Base-by-base conservation (phyloP, 2,797 vertebrate genomes). In the Lithobates sylvaticus region DNA sequence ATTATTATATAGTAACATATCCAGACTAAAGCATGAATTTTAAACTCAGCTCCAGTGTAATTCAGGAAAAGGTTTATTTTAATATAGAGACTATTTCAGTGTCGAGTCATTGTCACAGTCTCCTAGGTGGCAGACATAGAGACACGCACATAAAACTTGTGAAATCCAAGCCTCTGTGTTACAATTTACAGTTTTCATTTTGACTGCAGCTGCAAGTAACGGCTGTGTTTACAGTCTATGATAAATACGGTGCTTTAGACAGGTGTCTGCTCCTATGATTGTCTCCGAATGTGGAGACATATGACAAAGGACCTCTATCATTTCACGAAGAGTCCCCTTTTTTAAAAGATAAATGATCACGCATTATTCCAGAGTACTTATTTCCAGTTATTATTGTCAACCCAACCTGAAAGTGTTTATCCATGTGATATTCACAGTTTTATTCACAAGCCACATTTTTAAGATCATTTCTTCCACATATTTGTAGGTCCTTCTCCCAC, bases 101-200 rank as follows among this genome's bases (percentile, higher is more conserved):
- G 80, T 81, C 71, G 79, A 81, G 79, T 73, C 80, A 44, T 82
- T 82, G 80, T 82, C 69, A 82, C 80, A 82, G 80, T 82, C 80
- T 82, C 70, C 80, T 73, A 82, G 80, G 80, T 82, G 80, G 80
- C 70, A 82, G 80, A 82, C 80, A 74, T 82, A 42, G 77, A 79
- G 77, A 82, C 80, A 74, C 39, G 50, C 80, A 82, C 72, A 82
- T 82, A 73, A 82, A 74, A 73, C 80, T 71, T 82, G 80, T 74
- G 70, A 82, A 82, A 82, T 71, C 70, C 34, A 73, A 73, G 32
- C 70, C 80, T 42, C 69, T 74, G 70, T 82, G 70, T 82, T 82
- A 82, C 80, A 82, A 82, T 82, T 82, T 82, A 82, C 80, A 82
- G 80, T 82, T 82, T 82, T 82, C 80, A 82, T 82, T 73, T 82